Base-by-base conservation (phyloP, 2,888 invertebrate species). In the Camptogramma bilineatum region DNA sequence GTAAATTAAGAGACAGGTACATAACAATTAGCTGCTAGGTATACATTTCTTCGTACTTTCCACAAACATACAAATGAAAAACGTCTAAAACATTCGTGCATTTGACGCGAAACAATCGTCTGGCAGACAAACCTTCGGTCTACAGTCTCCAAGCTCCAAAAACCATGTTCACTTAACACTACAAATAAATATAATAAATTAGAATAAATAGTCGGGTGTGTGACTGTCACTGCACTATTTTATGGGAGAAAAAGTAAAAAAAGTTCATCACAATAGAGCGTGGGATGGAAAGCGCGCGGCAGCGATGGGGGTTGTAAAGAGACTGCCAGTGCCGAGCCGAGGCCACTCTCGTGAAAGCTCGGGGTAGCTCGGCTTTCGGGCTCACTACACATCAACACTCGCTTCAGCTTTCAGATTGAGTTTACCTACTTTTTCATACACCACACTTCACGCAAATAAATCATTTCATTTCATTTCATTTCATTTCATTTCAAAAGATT, bases 201-300 rank as follows among this genome's bases (percentile, higher is more conserved):
- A 53, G 8, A 53, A 59, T 50, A 31, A 48, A 52, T 53, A 58
- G 16, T 52, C 28, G 31, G 76, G 73, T 64, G 74, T 21, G 17
- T 42, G 21, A 72, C 72, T 72, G 75, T 76, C 82, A 89, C 83
- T 82, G 80, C 83, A 88, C 86, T 81, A 71, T 79, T 70, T 70
- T 64, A 65, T 34, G 47, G 62, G 18, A 55, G 62, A 59, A 57
- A 73, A 55, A 34, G 54, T 54, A 77, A 84, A 84, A n/a, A 89
- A 90, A 89, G 88, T 90, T 88, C 78, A 77, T 77, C 84, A 88
- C 85, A 86, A 85, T 83, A 52, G 48, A 46, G 82, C 68, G 71
- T 64, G 70, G 72, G 73, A 66, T 63, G 70, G 72, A 52, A 78
- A 81, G 77, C 80, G 77, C 79, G 78, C 80, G 75, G 73, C 64